Percentiles rank a stretch among this genome's conserved stretches.
phyloP scores from a whole-genome alignment of 2,113 vertebrate species.

The Misgurnus anguillicaudatus region DNA sequence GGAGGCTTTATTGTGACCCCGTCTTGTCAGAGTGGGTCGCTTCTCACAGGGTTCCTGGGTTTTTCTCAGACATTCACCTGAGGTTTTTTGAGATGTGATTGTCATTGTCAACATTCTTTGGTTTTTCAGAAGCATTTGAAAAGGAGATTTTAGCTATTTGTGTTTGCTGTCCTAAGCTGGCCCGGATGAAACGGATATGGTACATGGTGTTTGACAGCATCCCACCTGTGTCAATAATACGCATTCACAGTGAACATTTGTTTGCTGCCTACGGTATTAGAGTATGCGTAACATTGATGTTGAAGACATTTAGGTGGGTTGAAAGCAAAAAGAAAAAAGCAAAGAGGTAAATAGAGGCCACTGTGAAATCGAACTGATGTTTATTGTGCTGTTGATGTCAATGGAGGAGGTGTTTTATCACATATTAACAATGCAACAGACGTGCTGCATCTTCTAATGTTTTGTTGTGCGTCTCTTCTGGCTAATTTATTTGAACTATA shows the following conservation, averaged over 20 bases:
- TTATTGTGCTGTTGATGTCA: constrained; percentile 31
- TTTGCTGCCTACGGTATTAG: constrained; percentile 9
- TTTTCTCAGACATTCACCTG: background rate
- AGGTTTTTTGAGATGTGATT: background rate
- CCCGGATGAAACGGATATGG: background rate
- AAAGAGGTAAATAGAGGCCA: constrained; percentile 21
- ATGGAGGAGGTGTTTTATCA: constrained; percentile 38
- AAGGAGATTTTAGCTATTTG: constrained; percentile 1
- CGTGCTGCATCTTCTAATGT: constrained; percentile 22
- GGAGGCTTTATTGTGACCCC: background rate
- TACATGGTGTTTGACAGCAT: background rate
- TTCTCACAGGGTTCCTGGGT: constrained; percentile 10
- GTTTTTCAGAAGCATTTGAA: constrained; percentile 14
- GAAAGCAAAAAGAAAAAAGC: background rate
- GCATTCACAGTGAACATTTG: background rate
- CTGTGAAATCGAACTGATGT: constrained; percentile 25
- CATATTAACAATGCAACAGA: constrained; percentile 52
- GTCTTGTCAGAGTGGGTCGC: background rate
- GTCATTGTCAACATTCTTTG: constrained; percentile 6
- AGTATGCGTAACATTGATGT: constrained; percentile 14
- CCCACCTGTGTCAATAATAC: constrained; percentile 5
- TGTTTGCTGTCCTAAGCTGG: constrained; percentile 11
- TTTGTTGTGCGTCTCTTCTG: background rate
- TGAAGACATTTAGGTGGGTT: constrained; percentile 21
- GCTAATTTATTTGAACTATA: background rate